Evolutionary conservation across 2,888 invertebrate species (phyloP), one percentile per base, ranked within the genome.

Genomic region (Eristalis arbustorum): DNA sequence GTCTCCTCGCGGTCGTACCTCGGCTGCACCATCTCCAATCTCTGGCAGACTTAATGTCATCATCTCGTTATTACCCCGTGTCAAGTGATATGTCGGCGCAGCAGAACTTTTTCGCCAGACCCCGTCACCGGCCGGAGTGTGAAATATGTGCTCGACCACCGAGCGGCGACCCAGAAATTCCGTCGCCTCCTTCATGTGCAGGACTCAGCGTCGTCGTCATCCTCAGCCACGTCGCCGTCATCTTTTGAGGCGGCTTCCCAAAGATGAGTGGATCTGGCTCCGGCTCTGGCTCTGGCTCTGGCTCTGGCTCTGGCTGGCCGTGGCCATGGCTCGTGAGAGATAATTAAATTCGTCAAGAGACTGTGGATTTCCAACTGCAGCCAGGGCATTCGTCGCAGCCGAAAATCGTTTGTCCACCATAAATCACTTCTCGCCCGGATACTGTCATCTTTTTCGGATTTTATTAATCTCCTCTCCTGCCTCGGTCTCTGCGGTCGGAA

Each of bases 321-420:
- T n/a, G n/a, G n/a, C n/a, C n/a, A n/a, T n/a, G n/a, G n/a, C n/a
- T n/a, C n/a, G n/a, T n/a, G n/a, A n/a, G n/a, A 81, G 83, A 87
- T 87, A 87, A 87, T 87, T 87, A 87, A 87, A 87, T 87, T 87
- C 87, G 87, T 83, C 78, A 82, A 77, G 80, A 80, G 64, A 64
- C n/a, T 37, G 37, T 25, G 77, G 81, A 69, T 74, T 73, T 74
- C 77, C 59, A 85, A 77, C 82, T 73, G 61, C 77, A 85, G 49
- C 62, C 77, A 85, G 49, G 56, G 18, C 6, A 18, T 67, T 37
- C 25, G n/a, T 42, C 61, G 10, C 78, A 78, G 83, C 74, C 71
- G 78, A 87, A 83, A 78, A 83, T 87, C 87, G 83, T 87, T 87
- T 87, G 87, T 87, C 87, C 83, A 75, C 87, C 87, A 87, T 87